Conservation (phyloP, 2,888 invertebrate species). For the Spilosoma lubricipeda region DNA sequence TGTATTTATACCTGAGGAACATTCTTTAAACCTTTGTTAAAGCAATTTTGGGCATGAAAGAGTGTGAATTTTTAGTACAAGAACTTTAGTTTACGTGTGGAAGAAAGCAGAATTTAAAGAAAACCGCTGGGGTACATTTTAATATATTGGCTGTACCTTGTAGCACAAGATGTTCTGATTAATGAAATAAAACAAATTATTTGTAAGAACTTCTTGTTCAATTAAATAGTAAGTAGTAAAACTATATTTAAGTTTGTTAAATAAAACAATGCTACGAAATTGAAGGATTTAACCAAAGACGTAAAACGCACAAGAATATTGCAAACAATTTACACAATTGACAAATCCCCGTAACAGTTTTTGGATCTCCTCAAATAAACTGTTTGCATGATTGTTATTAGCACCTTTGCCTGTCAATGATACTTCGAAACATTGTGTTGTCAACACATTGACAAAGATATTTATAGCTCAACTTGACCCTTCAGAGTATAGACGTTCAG, state of each 20-base stretch:
- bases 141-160: too few species aligned
- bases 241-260: background rate
- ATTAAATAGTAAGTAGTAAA: background rate
- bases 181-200: background rate
- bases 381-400: slow-evolving; percentile 83
- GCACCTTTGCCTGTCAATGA: slow-evolving; percentile 80
- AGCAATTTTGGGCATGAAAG: too few species aligned
- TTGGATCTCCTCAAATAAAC: slow-evolving; percentile 82
- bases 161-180: background rate
- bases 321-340: slow-evolving; percentile 81
- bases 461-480: slow-evolving; percentile 75
- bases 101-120: too few species aligned
- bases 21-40: too few species aligned
- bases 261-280: background rate
- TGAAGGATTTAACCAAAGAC: background rate
- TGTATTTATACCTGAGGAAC: too few species aligned
- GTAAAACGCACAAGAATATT: slow-evolving; percentile 49
- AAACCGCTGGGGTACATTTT: too few species aligned
- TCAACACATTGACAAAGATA: slow-evolving; percentile 75
- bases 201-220: background rate
- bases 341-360: slow-evolving; percentile 79
- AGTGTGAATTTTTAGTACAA: too few species aligned
- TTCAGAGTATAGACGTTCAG: slow-evolving; percentile 74
- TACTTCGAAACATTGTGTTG: slow-evolving; percentile 78
- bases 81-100: too few species aligned